Evolutionary conservation across 2,113 vertebrate genomes (phyloP), one percentile per base, ranked within the genome.

Genomic region (Silurus glanis): DNA sequence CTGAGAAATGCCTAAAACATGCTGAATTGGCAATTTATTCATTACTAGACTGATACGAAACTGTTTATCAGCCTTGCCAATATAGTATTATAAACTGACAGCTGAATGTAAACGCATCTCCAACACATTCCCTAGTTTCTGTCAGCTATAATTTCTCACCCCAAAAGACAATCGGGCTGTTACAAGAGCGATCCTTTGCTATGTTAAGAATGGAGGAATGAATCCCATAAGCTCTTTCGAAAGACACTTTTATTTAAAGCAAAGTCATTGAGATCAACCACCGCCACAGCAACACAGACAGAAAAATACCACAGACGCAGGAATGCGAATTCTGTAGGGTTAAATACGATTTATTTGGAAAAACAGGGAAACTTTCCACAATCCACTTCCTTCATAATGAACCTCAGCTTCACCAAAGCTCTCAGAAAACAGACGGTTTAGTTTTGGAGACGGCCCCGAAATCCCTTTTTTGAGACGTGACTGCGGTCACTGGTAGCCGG

Each of bases 361-460:
- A 93, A 93, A 92, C 90, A 92, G 93, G 92, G 91, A 93, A 94
- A 92, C 93, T 92, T 93, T 90, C 92, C 87, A 86, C 90, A 81
- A 93, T 91, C 93, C 93, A 93, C 94, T 94, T 95, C 94, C 95
- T 94, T 92, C 88, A 91, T 93, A 94, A 93, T 94, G 92, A 93
- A 91, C 71, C 91, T 88, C 86, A 89, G 93, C 92, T 81, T 64
- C 59, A 64, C 85, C 69, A 55, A 45, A 64, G 80, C 71, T 9
- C 80, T 87, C 23, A 51, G 79, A 75, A 87, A 76, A 83, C 56
- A 75, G n/a, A 74, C 55, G 25, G 80, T 37, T 64, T 76, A 69
- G 85, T 82, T 83, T 82, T n/a, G 80, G 71, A 58, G 58, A 9
- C 56, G 12, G 45, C 47, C n/a, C 45, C 23, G 23, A 82, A 74